Conservation (phyloP, 2,113 vertebrate species). For the Gymnorhina tibicen region DNA sequence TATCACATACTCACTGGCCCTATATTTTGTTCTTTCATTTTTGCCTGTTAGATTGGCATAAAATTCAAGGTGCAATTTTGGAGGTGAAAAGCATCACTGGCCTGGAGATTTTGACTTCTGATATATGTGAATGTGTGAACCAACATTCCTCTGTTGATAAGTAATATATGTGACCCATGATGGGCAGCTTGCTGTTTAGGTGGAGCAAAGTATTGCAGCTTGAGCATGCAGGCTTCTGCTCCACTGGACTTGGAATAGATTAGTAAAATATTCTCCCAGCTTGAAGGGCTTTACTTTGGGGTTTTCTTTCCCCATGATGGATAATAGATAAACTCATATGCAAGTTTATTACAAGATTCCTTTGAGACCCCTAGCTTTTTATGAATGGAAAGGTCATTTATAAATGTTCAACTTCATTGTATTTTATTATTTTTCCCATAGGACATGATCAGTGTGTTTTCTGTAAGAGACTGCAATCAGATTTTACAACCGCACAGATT, state of each 20-base stretch:
- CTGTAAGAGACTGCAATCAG: background rate
- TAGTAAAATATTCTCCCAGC: slow-evolving; percentile 13
- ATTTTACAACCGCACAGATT: background rate
- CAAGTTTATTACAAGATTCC: slow-evolving; percentile 53
- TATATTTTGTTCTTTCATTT: background rate
- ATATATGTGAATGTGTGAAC: background rate
- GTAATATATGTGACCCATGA: slow-evolving; percentile 46
- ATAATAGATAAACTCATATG: slow-evolving; percentile 59
- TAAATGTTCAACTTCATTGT: slow-evolving; percentile 46
- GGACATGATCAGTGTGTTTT: slow-evolving; percentile 3
- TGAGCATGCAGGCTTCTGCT: slow-evolving; percentile 45
- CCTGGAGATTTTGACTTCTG: slow-evolving; percentile 41
- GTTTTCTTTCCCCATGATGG: background rate
- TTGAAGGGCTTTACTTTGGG: background rate
- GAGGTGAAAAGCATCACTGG: background rate
- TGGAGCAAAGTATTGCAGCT: slow-evolving; percentile 35
- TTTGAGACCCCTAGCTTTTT: slow-evolving; percentile 58
- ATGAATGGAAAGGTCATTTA: slow-evolving; percentile 69
- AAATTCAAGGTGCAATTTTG: background rate
- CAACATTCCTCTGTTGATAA: background rate
- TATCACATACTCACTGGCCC: background rate
- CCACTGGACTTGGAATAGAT: slow-evolving; percentile 37
- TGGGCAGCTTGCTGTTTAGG: slow-evolving; percentile 29
- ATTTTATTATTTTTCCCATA: slow-evolving; percentile 40
- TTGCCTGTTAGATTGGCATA: background rate